A percentile compares a stretch with the other conserved stretches of the same genome.
phyloP scores from a whole-genome alignment of 2,888 invertebrate genomes.

The Microplitis manilae region DNA sequence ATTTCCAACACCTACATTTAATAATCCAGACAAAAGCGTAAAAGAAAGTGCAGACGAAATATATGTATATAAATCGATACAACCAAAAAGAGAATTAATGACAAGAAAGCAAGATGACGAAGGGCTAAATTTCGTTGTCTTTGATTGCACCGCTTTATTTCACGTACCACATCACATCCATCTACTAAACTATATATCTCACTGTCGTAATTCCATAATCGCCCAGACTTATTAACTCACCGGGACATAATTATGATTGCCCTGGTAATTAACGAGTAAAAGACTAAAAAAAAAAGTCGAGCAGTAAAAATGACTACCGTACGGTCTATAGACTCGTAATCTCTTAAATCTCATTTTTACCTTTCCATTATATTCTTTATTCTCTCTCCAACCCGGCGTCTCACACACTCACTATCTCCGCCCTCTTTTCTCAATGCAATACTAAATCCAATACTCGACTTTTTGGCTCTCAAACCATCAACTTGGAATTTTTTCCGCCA shows the following conservation, averaged over 20 bases:
- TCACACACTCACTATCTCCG: conserved; percentile 41
- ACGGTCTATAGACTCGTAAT: neutral
- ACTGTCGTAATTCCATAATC: conserved; percentile 55
- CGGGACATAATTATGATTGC: conserved; percentile 59
- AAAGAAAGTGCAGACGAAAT: neutral
- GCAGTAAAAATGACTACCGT: conserved; percentile 6
- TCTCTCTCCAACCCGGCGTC: conserved; percentile 37
- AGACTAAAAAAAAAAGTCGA: conserved; percentile 38
- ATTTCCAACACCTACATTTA: neutral
- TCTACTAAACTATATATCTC: conserved; percentile 35
- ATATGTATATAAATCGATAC: conserved; percentile 1
- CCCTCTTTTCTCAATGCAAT: conserved; percentile 40
- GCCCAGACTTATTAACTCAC: conserved; percentile 58
- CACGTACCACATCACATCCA: too few relatives aligned
- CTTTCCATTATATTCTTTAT: conserved; percentile 33
- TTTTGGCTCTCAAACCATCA: too few relatives aligned
- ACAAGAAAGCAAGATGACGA: conserved; percentile 34
- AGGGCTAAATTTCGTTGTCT: conserved; percentile 37
- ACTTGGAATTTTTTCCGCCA: conserved; percentile 6
- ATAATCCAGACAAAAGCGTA: neutral
- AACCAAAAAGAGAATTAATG: neutral
- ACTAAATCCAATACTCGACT: too few relatives aligned
- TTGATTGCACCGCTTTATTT: conserved; percentile 10
- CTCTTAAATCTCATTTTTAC: conserved; percentile 35
- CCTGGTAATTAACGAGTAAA: conserved; percentile 59